phyloP scores from a whole-genome alignment of 2,113 vertebrate species.

The Brienomyrus longianalis region DNA sequence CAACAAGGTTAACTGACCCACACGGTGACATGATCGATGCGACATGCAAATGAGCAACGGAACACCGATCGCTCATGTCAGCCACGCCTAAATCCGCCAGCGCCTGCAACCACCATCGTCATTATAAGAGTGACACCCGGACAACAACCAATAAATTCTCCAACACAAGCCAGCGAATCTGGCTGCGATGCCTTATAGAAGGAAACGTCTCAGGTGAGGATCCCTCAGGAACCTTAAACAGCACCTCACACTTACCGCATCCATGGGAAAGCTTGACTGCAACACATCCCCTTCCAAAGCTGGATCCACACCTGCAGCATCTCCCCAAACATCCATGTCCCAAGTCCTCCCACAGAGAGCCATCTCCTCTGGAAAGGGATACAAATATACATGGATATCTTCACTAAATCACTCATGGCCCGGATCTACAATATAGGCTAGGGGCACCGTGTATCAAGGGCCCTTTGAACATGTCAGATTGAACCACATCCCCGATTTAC shows the following conservation, averaged over 20 bases:
- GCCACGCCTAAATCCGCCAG: not conserved
- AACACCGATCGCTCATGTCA: too few relatives aligned
- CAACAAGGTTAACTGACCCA: not conserved
- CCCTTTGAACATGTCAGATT: not conserved
- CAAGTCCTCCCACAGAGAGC: not conserved
- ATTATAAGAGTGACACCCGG: not conserved
- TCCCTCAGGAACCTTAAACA: not conserved
- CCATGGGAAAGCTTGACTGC: not conserved
- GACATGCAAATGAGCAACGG: not conserved
- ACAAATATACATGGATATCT: not conserved
- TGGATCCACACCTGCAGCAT: not conserved
- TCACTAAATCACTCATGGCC: not conserved
- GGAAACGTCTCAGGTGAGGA: not conserved
- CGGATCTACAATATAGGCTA: not conserved
- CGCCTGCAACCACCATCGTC: not conserved
- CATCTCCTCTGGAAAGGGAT: not conserved
- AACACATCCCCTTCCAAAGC: not conserved
- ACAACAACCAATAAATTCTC: not conserved
- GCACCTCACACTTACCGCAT: not conserved
- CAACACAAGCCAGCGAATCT: not conserved
- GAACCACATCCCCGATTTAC: not conserved
- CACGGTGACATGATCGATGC: not conserved
- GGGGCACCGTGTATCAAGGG: not conserved
- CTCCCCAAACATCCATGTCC: constrained; percentile 7
- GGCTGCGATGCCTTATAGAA: not conserved